Base-by-base conservation (phyloP, 2,113 vertebrate species). In the Vombatus ursinus region DNA sequence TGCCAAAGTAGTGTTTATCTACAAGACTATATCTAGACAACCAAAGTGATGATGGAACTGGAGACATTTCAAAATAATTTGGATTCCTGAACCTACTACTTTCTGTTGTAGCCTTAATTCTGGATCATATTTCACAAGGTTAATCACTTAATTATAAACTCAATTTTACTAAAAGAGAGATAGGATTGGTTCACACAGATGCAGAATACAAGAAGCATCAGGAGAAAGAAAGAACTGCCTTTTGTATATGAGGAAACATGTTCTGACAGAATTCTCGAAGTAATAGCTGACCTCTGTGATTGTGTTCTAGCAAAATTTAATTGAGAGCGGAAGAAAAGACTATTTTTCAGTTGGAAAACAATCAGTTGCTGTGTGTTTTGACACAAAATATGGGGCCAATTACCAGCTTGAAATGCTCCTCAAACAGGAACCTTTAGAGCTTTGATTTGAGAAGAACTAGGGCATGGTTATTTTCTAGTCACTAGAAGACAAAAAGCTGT, bases 391-490 rank as follows among this genome's bases (percentile, higher is more conserved):
- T 77, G 24, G 53, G 8, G 9, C 94, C 68, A 96, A 90, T 28
- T 90, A 68, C 48, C 93, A 16, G 92, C 95, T 97, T 57, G 3
- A 24, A 96, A 91, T 96, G 11, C 16, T 96, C 95, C 22, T 54
- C 26, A 37, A n/a, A 6, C 89, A 52, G 93, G 96, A 96, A 94
- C 52, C 51, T 94, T 89, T 93, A 28, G n/a, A 54, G n/a, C 50
- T 98, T 96, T 92, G 92, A 94, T 98, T 94, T 96, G 89, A 92
- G 92, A 97, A 90, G 51, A 95, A 94, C 92, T 93, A 50, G 49
- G 44, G 93, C 19, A 11, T 94, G 77, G 28, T 84, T 93, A 31
- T 95, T 16, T 97, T 57, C 44, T 5, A 84, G 1, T 44, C n/a
- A 22, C 19, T 84, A 44, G 37, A 84, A 84, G 68, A 84, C 37